Conservation (phyloP, 2,113 vertebrate species). For the Campylomormyrus numenius region DNA sequence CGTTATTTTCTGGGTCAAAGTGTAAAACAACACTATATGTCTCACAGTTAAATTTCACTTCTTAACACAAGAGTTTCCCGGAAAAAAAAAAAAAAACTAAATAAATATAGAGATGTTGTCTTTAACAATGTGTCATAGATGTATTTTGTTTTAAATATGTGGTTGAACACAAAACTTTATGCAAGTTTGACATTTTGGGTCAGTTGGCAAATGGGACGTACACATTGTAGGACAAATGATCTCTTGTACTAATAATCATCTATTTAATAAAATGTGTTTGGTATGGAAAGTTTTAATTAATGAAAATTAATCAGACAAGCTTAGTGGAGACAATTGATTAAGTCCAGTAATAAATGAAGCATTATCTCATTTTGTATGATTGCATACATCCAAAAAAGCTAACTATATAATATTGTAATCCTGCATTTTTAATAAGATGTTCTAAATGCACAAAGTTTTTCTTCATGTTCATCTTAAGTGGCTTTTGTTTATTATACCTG, state of each 20-base stretch:
- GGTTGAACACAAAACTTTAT: neutral
- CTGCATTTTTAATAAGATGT: neutral
- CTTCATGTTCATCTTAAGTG: conserved; percentile 38
- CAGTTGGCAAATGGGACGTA: neutral
- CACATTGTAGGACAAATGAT: neutral
- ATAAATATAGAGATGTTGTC: neutral
- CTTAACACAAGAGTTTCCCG: neutral
- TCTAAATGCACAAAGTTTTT: neutral
- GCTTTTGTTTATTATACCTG: conserved; percentile 37
- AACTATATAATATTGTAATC: neutral
- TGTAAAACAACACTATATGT: neutral
- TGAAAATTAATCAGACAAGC: neutral
- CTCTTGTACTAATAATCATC: neutral
- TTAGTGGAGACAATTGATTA: neutral
- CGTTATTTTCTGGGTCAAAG: neutral
- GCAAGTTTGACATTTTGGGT: neutral
- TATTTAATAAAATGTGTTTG: neutral
- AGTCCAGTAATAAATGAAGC: neutral
- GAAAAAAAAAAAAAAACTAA: neutral
- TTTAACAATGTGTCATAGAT: neutral
- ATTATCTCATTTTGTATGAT: neutral
- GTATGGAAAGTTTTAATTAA: neutral
- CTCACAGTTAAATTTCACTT: neutral
- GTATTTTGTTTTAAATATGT: neutral
- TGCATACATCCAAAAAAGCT: neutral